A percentile compares a stretch with the other conserved stretches of the same genome.
These are phyloP conservation scores for Pandemis cinnamomeana DNA, from an alignment of 2,888 invertebrate genomes.

Conservation along the genomic window DNA sequence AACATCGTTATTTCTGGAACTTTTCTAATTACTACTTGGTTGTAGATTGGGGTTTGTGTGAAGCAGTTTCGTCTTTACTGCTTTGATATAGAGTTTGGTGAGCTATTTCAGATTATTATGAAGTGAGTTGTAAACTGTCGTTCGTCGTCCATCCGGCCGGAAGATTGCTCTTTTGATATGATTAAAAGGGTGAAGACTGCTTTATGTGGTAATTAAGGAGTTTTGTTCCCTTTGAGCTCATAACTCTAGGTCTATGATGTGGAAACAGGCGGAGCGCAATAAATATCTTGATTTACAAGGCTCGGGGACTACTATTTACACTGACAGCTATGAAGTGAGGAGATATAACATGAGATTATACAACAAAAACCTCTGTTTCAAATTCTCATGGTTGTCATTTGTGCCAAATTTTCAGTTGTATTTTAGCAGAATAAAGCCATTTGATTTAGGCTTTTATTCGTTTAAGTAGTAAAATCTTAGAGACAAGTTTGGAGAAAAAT, in stretches of 20 bases:
- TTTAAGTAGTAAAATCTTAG: too few relatives aligned
- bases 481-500: too few relatives aligned
- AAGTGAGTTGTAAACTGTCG: constrained; percentile 56
- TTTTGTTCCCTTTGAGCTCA: constrained; percentile 67
- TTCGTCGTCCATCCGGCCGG: constrained; percentile 74
- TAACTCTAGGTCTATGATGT: constrained; percentile 56
- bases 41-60: constrained; percentile 51
- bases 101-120: constrained; percentile 43
- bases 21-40: constrained; percentile 68
- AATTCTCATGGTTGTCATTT: too few relatives aligned
- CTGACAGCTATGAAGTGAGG: neutral
- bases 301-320: neutral
- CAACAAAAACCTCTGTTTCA: neutral
- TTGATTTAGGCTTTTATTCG: too few relatives aligned
- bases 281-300: constrained; percentile 17
- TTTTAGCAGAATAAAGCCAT: too few relatives aligned
- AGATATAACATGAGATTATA: neutral
- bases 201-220: constrained; percentile 81
- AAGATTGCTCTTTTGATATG: constrained; percentile 83
- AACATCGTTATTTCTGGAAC: constrained; percentile 72
- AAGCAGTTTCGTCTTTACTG: constrained; percentile 56
- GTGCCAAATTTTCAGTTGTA: too few relatives aligned
- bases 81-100: constrained; percentile 47
- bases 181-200: constrained; percentile 83
- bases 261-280: constrained; percentile 26